Evolutionary conservation across 2,888 invertebrate species (phyloP).

Genomic region (Tetanocera ferruginea): DNA sequence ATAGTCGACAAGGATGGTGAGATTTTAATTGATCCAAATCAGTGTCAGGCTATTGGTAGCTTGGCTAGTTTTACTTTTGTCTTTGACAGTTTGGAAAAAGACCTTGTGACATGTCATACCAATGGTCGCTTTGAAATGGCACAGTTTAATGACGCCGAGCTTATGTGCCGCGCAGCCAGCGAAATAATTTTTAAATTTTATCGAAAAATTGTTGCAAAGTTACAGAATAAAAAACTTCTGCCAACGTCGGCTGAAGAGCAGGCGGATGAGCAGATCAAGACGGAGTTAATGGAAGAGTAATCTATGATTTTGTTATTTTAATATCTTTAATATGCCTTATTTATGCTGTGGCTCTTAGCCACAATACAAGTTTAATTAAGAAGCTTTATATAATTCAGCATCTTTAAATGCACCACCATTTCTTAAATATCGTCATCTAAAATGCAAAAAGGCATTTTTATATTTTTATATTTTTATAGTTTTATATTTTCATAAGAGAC

Average conservation of each 20-base stretch:
- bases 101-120: slow-evolving; percentile 77
- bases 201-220: slow-evolving; percentile 67
- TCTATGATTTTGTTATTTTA: slow-evolving; percentile 10
- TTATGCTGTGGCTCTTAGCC: no score
- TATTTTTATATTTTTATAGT: slow-evolving; percentile 9
- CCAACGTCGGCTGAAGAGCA: not conserved
- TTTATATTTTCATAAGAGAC: no score
- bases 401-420: no score
- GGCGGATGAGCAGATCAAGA: slow-evolving; percentile 1
- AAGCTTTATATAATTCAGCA: no score
- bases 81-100: slow-evolving; percentile 77
- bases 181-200: slow-evolving; percentile 81
- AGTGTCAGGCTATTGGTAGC: slow-evolving; percentile 71
- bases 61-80: slow-evolving; percentile 80
- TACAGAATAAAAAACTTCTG: slow-evolving; percentile 51
- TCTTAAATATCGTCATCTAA: no score
- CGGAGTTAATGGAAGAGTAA: slow-evolving; percentile 52
- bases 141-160: slow-evolving; percentile 78
- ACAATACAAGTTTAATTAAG: no score
- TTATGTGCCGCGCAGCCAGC: slow-evolving; percentile 77
- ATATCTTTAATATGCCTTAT: not conserved
- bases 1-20: slow-evolving; percentile 75
- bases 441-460: no score
- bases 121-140: slow-evolving; percentile 78
- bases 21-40: slow-evolving; percentile 76